Evolutionary conservation across 2,113 vertebrate genomes (phyloP).

Genomic region (Burhinus oedicnemus): DNA sequence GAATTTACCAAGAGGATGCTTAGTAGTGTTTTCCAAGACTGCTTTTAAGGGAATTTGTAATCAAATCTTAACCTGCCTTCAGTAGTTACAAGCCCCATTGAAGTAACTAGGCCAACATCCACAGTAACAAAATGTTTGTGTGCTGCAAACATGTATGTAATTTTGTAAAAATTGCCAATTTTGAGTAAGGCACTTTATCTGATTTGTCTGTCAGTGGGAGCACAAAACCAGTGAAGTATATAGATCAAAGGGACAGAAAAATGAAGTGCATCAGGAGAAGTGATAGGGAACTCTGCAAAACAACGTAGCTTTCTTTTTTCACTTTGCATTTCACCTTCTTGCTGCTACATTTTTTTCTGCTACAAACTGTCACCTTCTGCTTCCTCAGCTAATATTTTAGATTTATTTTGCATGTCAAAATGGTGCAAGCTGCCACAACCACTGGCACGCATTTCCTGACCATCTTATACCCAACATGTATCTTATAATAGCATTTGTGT

Average conservation of each 20-base stretch:
- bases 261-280: not conserved
- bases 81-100: not conserved
- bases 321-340: conserved; percentile 46
- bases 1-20: not conserved
- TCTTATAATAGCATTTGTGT: not conserved
- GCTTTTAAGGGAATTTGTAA: not conserved
- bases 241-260: conserved; percentile 20
- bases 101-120: not conserved
- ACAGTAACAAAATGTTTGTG: conserved; percentile 2
- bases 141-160: not conserved
- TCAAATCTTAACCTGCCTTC: not conserved
- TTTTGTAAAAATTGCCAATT: not conserved
- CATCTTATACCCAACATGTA: not conserved
- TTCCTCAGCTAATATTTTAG: conserved; percentile 35
- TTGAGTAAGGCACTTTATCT: not conserved
- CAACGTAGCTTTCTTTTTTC: conserved; percentile 19
- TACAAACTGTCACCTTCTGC: conserved; percentile 40
- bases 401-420: conserved; percentile 44
- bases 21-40: not conserved
- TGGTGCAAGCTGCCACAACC: not conserved
- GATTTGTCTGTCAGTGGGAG: conserved; percentile 2
- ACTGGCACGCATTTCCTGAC: conserved; percentile 6
- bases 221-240: not conserved
- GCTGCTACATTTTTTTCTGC: conserved; percentile 41
- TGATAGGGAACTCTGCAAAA: not conserved